A percentile compares a stretch with the other conserved stretches of the same genome.
Evolutionary conservation across 2,888 invertebrate genomes (phyloP).

Genomic region (Eristalis intricaria): DNA sequence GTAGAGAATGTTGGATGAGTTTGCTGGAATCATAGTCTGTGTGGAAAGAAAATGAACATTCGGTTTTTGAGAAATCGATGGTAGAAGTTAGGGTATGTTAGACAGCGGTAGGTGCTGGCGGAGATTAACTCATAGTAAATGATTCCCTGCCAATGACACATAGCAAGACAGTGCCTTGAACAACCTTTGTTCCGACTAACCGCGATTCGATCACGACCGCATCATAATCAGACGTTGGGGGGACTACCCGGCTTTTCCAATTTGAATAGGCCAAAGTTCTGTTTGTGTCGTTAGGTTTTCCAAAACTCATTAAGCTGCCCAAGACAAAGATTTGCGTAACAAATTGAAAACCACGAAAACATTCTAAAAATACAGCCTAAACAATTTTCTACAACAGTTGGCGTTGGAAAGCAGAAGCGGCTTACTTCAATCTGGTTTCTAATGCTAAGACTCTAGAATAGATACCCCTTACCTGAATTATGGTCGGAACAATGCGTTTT

Average conservation of each 20-base stretch:
- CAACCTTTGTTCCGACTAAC: too few species aligned
- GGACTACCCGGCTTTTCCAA: too few species aligned
- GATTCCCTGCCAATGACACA: too few species aligned
- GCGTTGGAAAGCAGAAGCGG: not conserved
- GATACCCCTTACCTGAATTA: constrained; percentile 3
- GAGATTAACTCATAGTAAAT: too few species aligned
- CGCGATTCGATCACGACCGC: too few species aligned
- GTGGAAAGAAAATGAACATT: not conserved
- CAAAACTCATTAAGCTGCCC: too few species aligned
- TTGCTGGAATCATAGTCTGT: constrained; percentile 14
- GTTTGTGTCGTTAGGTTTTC: too few species aligned
- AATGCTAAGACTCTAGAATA: not conserved
- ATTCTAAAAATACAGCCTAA: not conserved
- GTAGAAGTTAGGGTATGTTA: not conserved
- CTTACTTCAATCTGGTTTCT: not conserved
- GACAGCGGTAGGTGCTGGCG: too few species aligned
- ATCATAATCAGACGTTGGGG: too few species aligned
- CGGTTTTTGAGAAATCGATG: not conserved
- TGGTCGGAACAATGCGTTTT: not conserved
- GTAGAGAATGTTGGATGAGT: not conserved
- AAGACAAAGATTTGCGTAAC: not conserved
- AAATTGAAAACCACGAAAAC: not conserved
- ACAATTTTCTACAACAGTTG: too few species aligned
- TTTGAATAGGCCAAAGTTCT: too few species aligned
- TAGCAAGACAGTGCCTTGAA: too few species aligned